Base-by-base conservation (phyloP, 2,113 vertebrate genomes). In the Dasypus novemcinctus region DNA sequence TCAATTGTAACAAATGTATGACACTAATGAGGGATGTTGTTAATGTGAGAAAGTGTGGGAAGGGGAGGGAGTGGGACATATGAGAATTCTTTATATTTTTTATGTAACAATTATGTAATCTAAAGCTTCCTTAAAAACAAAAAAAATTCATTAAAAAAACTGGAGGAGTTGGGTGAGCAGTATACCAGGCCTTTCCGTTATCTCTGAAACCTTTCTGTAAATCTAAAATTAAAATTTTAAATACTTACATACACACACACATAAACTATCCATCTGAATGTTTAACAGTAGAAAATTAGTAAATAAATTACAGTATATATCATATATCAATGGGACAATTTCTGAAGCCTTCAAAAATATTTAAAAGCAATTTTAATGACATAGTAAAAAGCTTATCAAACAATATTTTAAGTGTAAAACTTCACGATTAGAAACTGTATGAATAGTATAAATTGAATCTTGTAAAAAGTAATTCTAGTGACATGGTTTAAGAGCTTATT, bases 291-390 rank as follows among this genome's bases (percentile, higher is more conserved):
- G 41, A 5, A 87, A 9, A 92, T 5, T 87, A 15, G 17, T 68
- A 68, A 91, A 52, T n/a, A 81, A 63, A 81, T 59, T 52, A 57
- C 49, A 7, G 21, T 66, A 61, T 13, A 63, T 49, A 49, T 49
- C 7, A 21, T 52, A 20, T 31, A 92, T 83, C 29, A 75, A 49
- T 61, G 20, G 33, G n/a, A 83, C 29, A 85, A 20, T 86, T 41
- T 89, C 25, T 84, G 25, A 84, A 75, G 38, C 63, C n/a, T 78
- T 89, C 52, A 84, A 74, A 87, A 81, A 59, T 27, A 82, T 57
- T 75, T 57, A 75, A 75, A 89, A 54, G 36, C 18, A 88, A 88
- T 49, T 94, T 84, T 94, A 90, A 69, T 25, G 41, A 52, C 52
- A 69, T 38, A 41, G 69, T 82, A 88, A 82, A 31, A 83, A 59